Evolutionary conservation across 2,797 vertebrate species (phyloP).

Genomic region (Acrossocheilus wenchowensis): DNA sequence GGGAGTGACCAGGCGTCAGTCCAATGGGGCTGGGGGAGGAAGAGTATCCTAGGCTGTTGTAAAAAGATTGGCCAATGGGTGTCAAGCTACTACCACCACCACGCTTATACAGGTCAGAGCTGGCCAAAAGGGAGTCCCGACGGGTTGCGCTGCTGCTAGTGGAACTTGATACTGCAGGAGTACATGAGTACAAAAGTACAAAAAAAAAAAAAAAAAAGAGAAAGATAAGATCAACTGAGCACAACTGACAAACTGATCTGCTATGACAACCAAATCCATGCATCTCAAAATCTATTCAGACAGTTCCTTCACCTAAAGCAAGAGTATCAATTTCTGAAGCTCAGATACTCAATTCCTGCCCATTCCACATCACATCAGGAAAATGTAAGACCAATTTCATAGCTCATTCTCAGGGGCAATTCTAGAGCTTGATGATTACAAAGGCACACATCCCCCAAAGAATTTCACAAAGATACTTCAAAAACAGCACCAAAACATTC

Average conservation of each 20-base stretch:
- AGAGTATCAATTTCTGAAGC: not conserved
- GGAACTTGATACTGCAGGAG: slow-evolving; percentile 88
- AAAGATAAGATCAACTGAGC: not conserved
- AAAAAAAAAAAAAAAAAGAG: not conserved
- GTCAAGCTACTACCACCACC: slow-evolving; percentile 95
- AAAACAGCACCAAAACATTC: not conserved
- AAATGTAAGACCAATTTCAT: not conserved
- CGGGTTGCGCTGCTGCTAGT: slow-evolving; percentile 94
- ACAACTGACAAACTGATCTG: not conserved
- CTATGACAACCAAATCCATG: not conserved
- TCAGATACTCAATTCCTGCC: not conserved
- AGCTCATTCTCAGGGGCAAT: not conserved
- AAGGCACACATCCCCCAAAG: not conserved
- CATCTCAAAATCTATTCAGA: not conserved
- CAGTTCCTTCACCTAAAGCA: not conserved
- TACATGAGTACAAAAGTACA: not conserved
- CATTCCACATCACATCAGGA: no score
- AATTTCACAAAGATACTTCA: not conserved
- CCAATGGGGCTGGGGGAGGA: slow-evolving; percentile 98
- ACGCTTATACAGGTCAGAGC: slow-evolving; percentile 97
- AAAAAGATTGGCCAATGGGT: slow-evolving; percentile 97
- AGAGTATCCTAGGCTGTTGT: slow-evolving; percentile 98
- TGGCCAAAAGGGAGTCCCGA: slow-evolving; percentile 96
- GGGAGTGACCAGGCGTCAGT: slow-evolving; percentile 96
- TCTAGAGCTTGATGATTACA: not conserved